Percentiles rank a stretch among this genome's conserved stretches.
phyloP scores from a whole-genome alignment of 2,888 invertebrate species.

The Lucinisca nassula region DNA sequence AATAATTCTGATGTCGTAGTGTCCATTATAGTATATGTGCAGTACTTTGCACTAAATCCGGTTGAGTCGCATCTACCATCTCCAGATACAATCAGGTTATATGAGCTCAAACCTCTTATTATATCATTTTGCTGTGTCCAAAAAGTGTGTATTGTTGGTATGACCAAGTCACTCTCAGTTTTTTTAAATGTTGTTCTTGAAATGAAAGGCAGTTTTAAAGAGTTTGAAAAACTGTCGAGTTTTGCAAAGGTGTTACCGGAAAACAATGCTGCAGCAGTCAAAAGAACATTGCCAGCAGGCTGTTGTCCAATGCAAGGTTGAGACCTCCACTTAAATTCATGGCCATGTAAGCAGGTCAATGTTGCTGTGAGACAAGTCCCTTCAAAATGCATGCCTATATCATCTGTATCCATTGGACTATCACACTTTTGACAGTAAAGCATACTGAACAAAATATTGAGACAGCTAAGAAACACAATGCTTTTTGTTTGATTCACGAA shows the following conservation, averaged over 20 bases:
- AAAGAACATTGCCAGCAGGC: neutral
- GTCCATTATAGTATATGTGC: conserved; percentile 43
- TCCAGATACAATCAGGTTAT: conserved; percentile 1
- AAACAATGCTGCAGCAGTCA: neutral
- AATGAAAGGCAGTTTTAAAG: neutral
- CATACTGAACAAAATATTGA: neutral
- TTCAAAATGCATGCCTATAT: neutral
- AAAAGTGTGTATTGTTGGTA: neutral
- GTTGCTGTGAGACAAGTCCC: neutral
- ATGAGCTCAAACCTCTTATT: neutral
- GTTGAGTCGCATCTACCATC: conserved; percentile 56
- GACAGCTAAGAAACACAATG: neutral
- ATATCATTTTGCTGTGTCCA: neutral
- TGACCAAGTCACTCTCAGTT: neutral
- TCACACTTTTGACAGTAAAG: neutral
- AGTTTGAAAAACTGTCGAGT: neutral
- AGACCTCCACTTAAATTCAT: neutral
- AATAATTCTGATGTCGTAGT: conserved; percentile 21
- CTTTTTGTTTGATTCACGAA: neutral
- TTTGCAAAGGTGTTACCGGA: neutral
- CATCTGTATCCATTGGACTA: neutral
- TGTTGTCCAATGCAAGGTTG: neutral
- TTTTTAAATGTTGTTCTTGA: neutral
- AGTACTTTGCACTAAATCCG: conserved; percentile 50
- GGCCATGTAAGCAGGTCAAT: neutral